Evolutionary conservation across 2,888 invertebrate genomes (phyloP).

Genomic region (Thereva nobilitata): DNA sequence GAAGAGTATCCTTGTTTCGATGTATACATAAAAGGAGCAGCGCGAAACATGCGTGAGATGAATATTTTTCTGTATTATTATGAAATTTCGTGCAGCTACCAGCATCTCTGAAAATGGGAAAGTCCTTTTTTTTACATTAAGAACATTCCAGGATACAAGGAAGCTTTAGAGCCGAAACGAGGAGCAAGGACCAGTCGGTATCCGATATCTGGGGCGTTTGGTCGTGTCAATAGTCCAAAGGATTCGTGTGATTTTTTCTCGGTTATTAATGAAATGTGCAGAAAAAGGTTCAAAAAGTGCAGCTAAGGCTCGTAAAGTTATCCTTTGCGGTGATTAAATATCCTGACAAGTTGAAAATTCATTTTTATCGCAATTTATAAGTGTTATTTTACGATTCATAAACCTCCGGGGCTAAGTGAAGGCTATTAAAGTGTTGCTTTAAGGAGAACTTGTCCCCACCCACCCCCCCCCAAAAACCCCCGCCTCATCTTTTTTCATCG

Average conservation of each 20-base stretch:
- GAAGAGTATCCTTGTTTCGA: constrained; percentile 1
- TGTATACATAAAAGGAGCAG: neutral
- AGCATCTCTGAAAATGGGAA: constrained; percentile 19
- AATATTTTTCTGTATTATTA: neutral
- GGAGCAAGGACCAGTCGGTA: constrained; percentile 31
- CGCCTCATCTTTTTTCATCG: no score
- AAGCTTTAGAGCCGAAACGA: constrained; percentile 24
- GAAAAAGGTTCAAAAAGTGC: neutral
- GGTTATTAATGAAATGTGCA: neutral
- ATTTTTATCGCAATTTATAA: no score
- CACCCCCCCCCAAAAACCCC: no score
- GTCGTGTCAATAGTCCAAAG: constrained; percentile 8
- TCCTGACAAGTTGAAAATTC: no score
- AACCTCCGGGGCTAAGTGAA: no score
- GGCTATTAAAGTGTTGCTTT: no score
- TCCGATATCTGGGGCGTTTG: constrained; percentile 28
- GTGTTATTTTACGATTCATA: no score
- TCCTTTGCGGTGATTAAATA: neutral
- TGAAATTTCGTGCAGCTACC: constrained; percentile 23
- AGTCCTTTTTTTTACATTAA: constrained; percentile 1
- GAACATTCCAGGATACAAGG: neutral
- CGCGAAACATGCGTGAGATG: constrained; percentile 25
- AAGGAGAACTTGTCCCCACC: no score
- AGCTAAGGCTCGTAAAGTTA: constrained; percentile 1
- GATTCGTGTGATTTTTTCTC: constrained; percentile 14